Conservation (phyloP, 2,888 invertebrate species). For the Pollenia amentaria region DNA sequence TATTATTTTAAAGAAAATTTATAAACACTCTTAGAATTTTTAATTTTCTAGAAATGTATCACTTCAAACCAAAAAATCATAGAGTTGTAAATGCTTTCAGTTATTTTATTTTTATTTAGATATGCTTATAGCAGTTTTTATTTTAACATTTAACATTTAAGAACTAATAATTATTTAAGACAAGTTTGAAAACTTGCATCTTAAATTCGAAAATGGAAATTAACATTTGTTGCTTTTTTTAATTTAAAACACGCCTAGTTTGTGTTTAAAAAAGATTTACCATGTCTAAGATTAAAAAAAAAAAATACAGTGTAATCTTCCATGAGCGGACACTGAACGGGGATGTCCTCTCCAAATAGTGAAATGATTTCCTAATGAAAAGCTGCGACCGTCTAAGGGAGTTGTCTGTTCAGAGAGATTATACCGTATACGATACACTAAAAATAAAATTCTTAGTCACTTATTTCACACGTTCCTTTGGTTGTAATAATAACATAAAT, state of each 20-base stretch:
- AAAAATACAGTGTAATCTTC: neutral
- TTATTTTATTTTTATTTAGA: neutral
- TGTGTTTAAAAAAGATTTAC: neutral
- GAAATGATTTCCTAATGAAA: too few relatives aligned
- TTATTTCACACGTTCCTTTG: conserved; percentile 13
- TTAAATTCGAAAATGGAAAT: neutral
- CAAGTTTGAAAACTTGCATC: conserved; percentile 10
- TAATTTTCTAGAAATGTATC: too few relatives aligned
- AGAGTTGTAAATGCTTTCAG: neutral
- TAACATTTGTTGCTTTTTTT: neutral
- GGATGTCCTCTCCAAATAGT: too few relatives aligned
- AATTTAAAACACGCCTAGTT: conserved; percentile 26
- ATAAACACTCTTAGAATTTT: too few relatives aligned
- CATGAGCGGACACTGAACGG: too few relatives aligned
- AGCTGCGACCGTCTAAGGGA: too few relatives aligned
- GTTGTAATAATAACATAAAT: conserved; percentile 5
- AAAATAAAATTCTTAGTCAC: neutral
- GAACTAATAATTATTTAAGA: conserved; percentile 12
- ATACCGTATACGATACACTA: too few relatives aligned
- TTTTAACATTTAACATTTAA: conserved; percentile 26
- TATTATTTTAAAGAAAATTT: too few relatives aligned
- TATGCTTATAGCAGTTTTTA: neutral
- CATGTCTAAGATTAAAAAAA: neutral
- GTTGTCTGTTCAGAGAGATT: too few relatives aligned
- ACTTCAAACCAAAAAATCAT: neutral